A percentile compares a stretch with the other conserved stretches of the same genome.
phyloP scores from a whole-genome alignment of 2,888 invertebrate genomes.

The Apocheima hispidaria region DNA sequence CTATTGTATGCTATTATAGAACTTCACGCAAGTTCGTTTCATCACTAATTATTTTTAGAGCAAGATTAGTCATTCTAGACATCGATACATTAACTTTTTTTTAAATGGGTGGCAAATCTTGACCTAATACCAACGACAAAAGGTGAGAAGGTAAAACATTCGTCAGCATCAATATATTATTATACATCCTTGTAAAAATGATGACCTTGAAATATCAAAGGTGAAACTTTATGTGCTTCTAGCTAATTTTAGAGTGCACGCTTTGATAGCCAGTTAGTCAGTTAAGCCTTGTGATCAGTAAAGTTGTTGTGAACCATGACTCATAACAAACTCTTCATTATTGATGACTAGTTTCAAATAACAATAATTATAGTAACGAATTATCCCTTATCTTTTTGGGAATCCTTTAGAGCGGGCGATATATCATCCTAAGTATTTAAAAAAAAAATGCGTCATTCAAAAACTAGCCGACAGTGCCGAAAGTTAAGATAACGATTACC shows the following conservation, averaged over 20 bases:
- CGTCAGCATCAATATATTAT: background rate
- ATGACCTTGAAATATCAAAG: constrained; percentile 2
- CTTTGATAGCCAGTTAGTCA: too few relatives aligned
- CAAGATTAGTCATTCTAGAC: background rate
- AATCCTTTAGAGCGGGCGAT: background rate
- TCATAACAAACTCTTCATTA: too few relatives aligned
- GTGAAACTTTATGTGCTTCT: background rate
- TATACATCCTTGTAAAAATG: background rate
- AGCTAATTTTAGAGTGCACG: background rate
- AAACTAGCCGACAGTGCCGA: background rate
- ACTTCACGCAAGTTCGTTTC: too few relatives aligned
- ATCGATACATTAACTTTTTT: background rate
- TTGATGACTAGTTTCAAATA: too few relatives aligned
- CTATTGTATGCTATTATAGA: too few relatives aligned
- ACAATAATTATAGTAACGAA: too few relatives aligned
- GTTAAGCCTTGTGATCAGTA: too few relatives aligned
- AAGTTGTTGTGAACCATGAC: too few relatives aligned
- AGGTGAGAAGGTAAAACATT: constrained; percentile 9
- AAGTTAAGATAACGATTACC: background rate
- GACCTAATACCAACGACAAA: constrained; percentile 13
- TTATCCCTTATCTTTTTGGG: background rate
- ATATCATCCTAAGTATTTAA: too few relatives aligned
- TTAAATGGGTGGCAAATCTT: constrained; percentile 9
- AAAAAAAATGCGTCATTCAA: too few relatives aligned
- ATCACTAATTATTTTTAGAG: constrained; percentile 11